Percentiles rank a stretch among this genome's conserved stretches.
These are phyloP conservation scores for Balaenoptera acutorostrata DNA, from an alignment of 2,113 vertebrate species.

Conservation along the genomic window DNA sequence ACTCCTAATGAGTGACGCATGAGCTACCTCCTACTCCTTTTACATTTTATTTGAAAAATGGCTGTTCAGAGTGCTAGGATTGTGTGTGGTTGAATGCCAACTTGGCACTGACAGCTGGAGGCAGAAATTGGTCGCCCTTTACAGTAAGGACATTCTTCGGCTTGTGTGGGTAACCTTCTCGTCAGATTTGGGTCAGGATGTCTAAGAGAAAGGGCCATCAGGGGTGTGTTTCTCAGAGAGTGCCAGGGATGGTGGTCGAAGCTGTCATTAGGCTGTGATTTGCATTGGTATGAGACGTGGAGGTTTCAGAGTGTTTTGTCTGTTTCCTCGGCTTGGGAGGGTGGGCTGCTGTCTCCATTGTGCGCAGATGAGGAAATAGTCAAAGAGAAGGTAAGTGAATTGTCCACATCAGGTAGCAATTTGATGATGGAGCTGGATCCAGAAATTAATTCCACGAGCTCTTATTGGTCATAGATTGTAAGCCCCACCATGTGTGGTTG, in stretches of 20 bases:
- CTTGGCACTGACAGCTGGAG: neutral
- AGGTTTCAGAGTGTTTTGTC: accelerated
- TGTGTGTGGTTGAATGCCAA: neutral
- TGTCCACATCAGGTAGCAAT: neutral
- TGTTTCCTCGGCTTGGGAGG: neutral
- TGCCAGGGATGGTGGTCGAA: neutral
- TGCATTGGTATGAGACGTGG: neutral
- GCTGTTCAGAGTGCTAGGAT: neutral
- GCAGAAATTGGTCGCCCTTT: neutral
- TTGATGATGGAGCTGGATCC: neutral
- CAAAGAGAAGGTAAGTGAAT: neutral
- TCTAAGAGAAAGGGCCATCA: neutral
- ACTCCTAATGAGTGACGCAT: neutral
- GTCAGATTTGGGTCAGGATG: neutral
- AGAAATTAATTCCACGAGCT: neutral
- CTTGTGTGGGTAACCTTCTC: neutral
- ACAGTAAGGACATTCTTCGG: neutral
- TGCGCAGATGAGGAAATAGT: neutral
- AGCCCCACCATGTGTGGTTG: neutral
- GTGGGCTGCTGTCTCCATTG: no score
- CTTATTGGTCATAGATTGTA: neutral
- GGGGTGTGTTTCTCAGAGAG: neutral
- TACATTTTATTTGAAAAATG: neutral
- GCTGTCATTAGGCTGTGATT: accelerated
- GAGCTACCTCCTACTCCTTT: no score